Base-by-base conservation (phyloP, 2,797 vertebrate species). In the Podarcis siculus region DNA sequence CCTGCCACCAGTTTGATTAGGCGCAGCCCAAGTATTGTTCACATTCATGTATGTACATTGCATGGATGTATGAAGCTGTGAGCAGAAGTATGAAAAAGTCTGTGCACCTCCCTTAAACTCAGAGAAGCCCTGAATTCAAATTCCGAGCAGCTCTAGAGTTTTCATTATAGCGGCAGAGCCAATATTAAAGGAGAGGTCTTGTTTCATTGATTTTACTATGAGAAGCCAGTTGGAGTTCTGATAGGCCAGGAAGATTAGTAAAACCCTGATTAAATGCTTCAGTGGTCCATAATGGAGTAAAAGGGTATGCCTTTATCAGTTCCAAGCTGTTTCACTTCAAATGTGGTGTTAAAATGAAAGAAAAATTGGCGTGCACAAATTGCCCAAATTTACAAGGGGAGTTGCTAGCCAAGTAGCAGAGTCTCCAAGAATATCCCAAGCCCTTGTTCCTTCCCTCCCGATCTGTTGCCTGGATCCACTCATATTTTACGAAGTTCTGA, bases 241-340 rank as follows among this genome's bases (percentile, higher is more conserved):
- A 4, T 35, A 32, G 35, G 1, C 9, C 89, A 55, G 55, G 13
- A 92, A 58, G 86, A 79, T 86, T 83, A 89, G 9, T 82, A 85
- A 93, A 91, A 86, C 15, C 67, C 30, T 83, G 73, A 92, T 86
- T 89, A 90, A 91, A 93, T 87, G 21, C n/a, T 90, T 93, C 79
- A 86, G 19, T 1, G 10, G 30, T 32, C 15, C 80, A 30, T 7
- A 79, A 9, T 79, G 21, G 32, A 77, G 67, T 67, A 21, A 45
- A 37, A 82, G 1, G 87, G 89, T 80, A 71, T 8, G 42, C 79
- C 8, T 90, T 87, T 91, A 82, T 83, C 17, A 69, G 4, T 85
- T 87, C 78, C 79, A 82, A 89, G 21, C 0, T 64, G 10, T 89
- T 90, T 88, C 8, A 78, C 91, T 93, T 90, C 66, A 86, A 91